phyloP scores from a whole-genome alignment of 2,113 vertebrate genomes.

The Alouatta palliata region DNA sequence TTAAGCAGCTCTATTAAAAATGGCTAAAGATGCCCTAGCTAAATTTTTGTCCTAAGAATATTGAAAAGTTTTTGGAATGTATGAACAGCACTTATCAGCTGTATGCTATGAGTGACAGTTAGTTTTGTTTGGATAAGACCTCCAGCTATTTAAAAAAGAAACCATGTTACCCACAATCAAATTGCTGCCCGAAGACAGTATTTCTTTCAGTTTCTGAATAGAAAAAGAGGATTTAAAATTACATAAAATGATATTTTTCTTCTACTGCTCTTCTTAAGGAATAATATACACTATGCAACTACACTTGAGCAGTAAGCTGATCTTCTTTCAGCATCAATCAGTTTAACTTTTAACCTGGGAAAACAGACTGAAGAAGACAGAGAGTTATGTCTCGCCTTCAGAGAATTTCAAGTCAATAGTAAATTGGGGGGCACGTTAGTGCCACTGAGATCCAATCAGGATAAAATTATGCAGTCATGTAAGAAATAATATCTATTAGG shows the following conservation, averaged over 20 bases:
- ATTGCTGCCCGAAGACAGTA: conserved; percentile 20
- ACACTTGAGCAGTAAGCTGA: conserved; percentile 68
- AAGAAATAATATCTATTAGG: conserved; percentile 98
- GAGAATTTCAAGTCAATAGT: conserved; percentile 90
- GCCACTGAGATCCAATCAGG: conserved; percentile 85
- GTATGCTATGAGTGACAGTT: not conserved
- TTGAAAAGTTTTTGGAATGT: not conserved
- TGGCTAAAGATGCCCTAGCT: rapidly evolving
- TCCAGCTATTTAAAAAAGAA: not conserved
- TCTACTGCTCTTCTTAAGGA: conserved; percentile 48
- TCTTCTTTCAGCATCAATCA: conserved; percentile 84
- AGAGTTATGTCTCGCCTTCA: conserved; percentile 84
- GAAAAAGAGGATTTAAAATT: conserved; percentile 61
- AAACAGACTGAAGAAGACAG: conserved; percentile 79
- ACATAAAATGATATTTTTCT: conserved; percentile 61
- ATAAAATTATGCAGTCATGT: conserved; percentile 92
- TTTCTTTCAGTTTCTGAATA: conserved; percentile 71
- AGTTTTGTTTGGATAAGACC: not conserved
- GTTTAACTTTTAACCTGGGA: conserved; percentile 84
- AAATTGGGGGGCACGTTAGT: conserved; percentile 92
- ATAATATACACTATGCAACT: not conserved
- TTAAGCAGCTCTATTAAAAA: not conserved
- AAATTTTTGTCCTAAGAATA: too few species aligned
- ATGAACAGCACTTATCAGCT: not conserved
- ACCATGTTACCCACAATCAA: not conserved